Evolutionary conservation across 2,888 invertebrate genomes (phyloP).

Genomic region (Microchrysa polita): DNA sequence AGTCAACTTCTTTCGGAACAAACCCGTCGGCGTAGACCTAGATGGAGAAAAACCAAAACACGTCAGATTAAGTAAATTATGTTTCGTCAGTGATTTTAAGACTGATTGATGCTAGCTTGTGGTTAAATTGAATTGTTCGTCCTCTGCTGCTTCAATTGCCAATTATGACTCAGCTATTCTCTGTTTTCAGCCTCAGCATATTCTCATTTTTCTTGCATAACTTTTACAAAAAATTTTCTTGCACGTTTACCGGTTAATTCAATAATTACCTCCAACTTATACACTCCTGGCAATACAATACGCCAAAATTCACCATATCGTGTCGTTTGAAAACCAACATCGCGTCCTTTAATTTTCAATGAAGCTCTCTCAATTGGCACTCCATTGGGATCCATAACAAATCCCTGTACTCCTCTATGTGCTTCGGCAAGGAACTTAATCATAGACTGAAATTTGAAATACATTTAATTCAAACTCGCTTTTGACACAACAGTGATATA

Average conservation of each 20-base stretch:
- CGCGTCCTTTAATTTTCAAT: conserved; percentile 81
- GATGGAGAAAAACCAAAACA: too few relatives aligned
- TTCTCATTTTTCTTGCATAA: too few relatives aligned
- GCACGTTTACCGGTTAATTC: too few relatives aligned
- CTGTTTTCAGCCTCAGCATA: too few relatives aligned
- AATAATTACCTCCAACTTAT: conserved; percentile 78
- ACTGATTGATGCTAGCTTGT: too few relatives aligned
- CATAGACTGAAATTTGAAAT: conserved; percentile 69
- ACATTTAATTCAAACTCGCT: background rate
- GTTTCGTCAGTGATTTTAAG: too few relatives aligned
- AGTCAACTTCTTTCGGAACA: conserved; percentile 83
- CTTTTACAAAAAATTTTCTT: too few relatives aligned
- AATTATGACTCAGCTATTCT: too few relatives aligned
- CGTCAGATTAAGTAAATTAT: too few relatives aligned
- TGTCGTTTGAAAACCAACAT: conserved; percentile 86
- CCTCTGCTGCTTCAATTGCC: too few relatives aligned
- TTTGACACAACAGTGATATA: too few relatives aligned
- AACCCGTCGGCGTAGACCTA: conserved; percentile 88
- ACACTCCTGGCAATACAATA: conserved; percentile 85
- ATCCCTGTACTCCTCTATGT: conserved; percentile 89
- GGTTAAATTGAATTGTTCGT: too few relatives aligned
- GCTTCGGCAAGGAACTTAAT: conserved; percentile 86
- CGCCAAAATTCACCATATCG: conserved; percentile 96
- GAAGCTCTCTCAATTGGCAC: conserved; percentile 82
- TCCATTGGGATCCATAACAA: conserved; percentile 81